Evolutionary conservation across 2,888 invertebrate species (phyloP).

Genomic region (Drosophila melanosoma): DNA sequence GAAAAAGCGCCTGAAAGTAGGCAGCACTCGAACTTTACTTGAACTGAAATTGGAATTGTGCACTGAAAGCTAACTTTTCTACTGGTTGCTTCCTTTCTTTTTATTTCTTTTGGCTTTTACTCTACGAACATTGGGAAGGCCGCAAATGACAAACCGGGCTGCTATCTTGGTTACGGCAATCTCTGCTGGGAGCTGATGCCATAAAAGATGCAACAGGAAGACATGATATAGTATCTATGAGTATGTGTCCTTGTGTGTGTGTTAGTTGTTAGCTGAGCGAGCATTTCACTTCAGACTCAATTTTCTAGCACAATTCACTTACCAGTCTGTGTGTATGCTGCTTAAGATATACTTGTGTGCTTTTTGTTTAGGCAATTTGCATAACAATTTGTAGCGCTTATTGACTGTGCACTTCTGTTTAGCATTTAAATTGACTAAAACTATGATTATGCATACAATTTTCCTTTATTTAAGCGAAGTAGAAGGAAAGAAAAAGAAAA

Average conservation of each 20-base stretch:
- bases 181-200: slow-evolving; percentile 18
- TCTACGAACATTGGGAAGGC: slow-evolving; percentile 17
- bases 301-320: slow-evolving; percentile 8
- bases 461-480: background rate
- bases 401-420: slow-evolving; percentile 51
- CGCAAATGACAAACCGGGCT: slow-evolving; percentile 29
- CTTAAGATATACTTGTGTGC: slow-evolving; percentile 3
- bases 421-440: slow-evolving; percentile 59
- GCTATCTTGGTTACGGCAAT: slow-evolving; percentile 41
- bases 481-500: background rate
- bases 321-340: slow-evolving; percentile 6
- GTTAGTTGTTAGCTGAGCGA: slow-evolving; percentile 3
- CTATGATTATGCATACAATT: slow-evolving; percentile 11
- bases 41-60: slow-evolving; percentile 40
- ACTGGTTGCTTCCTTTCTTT: slow-evolving; percentile 1
- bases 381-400: slow-evolving; percentile 59
- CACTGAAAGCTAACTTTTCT: slow-evolving; percentile 25
- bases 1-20: slow-evolving; percentile 40
- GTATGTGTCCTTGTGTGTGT: slow-evolving; percentile 4
- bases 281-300: slow-evolving; percentile 9
- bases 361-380: slow-evolving; percentile 47
- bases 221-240: slow-evolving; percentile 10
- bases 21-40: slow-evolving; percentile 41
- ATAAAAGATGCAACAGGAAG: slow-evolving; percentile 61
- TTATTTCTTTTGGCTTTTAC: background rate